Evolutionary conservation across 2,888 invertebrate species (phyloP), one percentile per base, ranked within the genome.

Genomic region (Andrena hattorfiana): DNA sequence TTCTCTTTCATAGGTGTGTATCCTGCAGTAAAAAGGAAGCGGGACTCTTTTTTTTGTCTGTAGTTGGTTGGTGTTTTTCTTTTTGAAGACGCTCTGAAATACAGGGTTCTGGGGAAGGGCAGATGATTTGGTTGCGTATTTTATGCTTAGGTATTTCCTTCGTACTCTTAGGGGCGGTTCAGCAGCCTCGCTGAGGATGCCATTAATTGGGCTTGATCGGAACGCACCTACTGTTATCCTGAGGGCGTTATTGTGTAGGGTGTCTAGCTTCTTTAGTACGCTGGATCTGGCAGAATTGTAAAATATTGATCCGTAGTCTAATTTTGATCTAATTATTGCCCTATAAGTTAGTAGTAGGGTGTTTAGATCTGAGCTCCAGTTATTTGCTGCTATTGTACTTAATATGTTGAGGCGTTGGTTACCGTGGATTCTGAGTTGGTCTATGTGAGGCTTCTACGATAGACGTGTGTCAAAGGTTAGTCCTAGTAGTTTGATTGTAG

Each of bases 401-500:
- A 60, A 32, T 16, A 59, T 32, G 6, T 60, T 60, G 7, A 32
- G 60, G 30, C 32, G 60, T 28, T 59, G 59, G 6, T 59, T 20
- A 23, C 54, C 7, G 1, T 54, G 23, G 10, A 10, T 20, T 54
- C 23, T 54, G 0, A 54, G 54, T 10, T 54, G 20, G 23, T 54
- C 7, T 8, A 54, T 54, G 23, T 54, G 23, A 20, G 1, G 54
- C 3, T n/a, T 54, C 23, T 23, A 54, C 10, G 23, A 23, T 23
- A 54, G 1, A 3, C 23, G 54, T 10, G 7, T 20, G 8, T 54
- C 54, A 2, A 54, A 23, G 10, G 20, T 20, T 54, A 23, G 10
- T 23, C 23, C 54, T 54, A 54, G 8, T 23, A 71, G 20, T 23
- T 71, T 62, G 23, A 51, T 62, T 1, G 71, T 49, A 2, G 62